Evolutionary conservation across 2,113 vertebrate species (phyloP), one percentile per base, ranked within the genome.

Genomic region (Todiramphus chloris): DNA sequence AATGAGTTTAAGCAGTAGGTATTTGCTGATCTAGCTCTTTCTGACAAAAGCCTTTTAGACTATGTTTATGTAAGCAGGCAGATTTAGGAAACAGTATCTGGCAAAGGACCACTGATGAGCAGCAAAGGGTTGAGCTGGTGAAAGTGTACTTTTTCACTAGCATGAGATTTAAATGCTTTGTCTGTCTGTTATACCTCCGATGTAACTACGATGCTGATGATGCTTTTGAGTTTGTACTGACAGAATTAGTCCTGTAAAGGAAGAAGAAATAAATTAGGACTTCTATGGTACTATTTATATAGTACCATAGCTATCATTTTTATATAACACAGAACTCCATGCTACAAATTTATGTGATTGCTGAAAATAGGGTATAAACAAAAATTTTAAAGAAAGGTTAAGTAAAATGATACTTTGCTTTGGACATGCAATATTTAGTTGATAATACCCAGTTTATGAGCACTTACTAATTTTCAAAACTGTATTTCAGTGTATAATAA

Each of bases 21-120:
- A 87, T 92, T 94, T 92, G 91, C 91, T 94, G 89, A 94, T 90
- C 43, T 73, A 84, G 64, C 73, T 95, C 16, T 39, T 92, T 95
- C 70, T 75, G 46, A 92, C 80, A 84, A 78, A 84, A 91, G 64
- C 68, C 43, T 84, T 94, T 92, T 79, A 63, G 60, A 31, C 28
- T 19, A 3, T 43, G 28, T 90, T 93, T 77, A 24, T 90, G 41
- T 63, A 79, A 83, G 60, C 28, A 35, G 72, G n/a, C 59, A 55
- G 56, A 43, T 87, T 67, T 81, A 78, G 64, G 76, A 93, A 95
- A 39, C n/a, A 33, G 1, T 67, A 21, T 91, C 23, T 87, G 51
- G 41, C 68, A 78, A 44, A 86, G 83, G 16, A 77, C 11, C 31
- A 7, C 41, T 46, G 59, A 24, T 77, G 72, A 67, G 51, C 76